Percentiles rank a stretch among this genome's conserved stretches.
Evolutionary conservation across 2,888 invertebrate genomes (phyloP).

Genomic region (Caenorhabditis sp.): DNA sequence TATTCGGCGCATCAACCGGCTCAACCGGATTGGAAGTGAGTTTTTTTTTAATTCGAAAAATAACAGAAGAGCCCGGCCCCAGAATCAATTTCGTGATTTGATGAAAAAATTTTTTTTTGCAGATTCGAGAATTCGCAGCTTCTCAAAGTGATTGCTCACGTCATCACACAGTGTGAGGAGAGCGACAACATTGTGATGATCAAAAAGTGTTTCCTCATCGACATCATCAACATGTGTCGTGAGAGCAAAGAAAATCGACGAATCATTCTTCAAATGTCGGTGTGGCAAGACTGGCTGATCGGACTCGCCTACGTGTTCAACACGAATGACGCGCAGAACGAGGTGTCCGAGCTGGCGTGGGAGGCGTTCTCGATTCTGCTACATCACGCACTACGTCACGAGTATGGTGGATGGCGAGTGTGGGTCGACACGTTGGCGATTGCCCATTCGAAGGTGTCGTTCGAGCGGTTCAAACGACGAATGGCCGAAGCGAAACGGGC

Average conservation of each 20-base stretch:
- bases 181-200: slow-evolving; percentile 88
- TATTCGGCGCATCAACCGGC: slow-evolving; percentile 85
- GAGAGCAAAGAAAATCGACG: slow-evolving; percentile 92
- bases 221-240: slow-evolving; percentile 96
- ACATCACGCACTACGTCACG: slow-evolving; percentile 97
- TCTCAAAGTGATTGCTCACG: slow-evolving; percentile 94
- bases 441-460: slow-evolving; percentile 97
- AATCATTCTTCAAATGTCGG: slow-evolving; percentile 98
- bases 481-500: slow-evolving; percentile 19
- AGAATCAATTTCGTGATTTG: no score
- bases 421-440: slow-evolving; percentile 99
- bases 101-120: background rate
- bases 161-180: slow-evolving; percentile 94
- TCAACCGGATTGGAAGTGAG: slow-evolving; percentile 73
- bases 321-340: slow-evolving; percentile 74
- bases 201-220: slow-evolving; percentile 90
- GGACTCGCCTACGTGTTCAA: slow-evolving; percentile 94
- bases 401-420: slow-evolving; percentile 99
- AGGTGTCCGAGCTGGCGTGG: slow-evolving; percentile 97
- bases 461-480: slow-evolving; percentile 86
- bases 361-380: slow-evolving; percentile 94
- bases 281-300: slow-evolving; percentile 98
- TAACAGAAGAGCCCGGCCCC: no score
- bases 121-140: slow-evolving; percentile 80
- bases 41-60: slow-evolving; percentile 75